phyloP scores from a whole-genome alignment of 2,888 invertebrate species.

The Corbicula japonica region DNA sequence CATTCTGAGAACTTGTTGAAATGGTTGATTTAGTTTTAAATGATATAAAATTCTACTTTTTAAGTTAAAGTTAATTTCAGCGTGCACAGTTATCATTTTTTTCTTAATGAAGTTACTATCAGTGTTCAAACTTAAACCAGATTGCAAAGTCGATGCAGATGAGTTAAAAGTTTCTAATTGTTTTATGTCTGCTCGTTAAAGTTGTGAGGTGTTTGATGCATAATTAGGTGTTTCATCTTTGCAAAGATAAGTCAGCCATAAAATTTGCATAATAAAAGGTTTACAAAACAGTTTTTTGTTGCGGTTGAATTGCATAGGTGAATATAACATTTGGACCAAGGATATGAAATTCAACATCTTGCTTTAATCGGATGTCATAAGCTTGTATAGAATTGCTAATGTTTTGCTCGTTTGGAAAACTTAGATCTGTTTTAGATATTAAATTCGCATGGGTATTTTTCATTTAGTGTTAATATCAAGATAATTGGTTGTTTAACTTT shows the following conservation, averaged over 20 bases:
- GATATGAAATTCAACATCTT: not conserved
- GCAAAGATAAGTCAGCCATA: conserved; percentile 7
- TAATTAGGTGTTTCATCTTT: conserved; percentile 15
- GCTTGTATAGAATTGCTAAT: conserved; percentile 1
- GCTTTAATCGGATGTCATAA: not conserved
- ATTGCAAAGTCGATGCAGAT: too few relatives aligned
- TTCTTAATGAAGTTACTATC: too few relatives aligned
- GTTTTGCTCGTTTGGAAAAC: conserved; percentile 4
- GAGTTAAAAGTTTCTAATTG: conserved; percentile 8
- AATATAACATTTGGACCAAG: not conserved
- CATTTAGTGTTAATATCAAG: too few relatives aligned
- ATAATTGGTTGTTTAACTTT: too few relatives aligned
- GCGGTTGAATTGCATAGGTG: conserved; percentile 4
- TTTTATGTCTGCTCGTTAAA: conserved; percentile 2
- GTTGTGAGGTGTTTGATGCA: conserved; percentile 13
- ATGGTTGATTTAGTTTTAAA: too few relatives aligned
- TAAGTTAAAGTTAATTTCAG: too few relatives aligned
- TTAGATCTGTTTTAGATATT: conserved; percentile 4
- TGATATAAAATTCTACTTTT: too few relatives aligned
- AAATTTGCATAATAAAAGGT: conserved; percentile 17
- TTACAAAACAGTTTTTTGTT: conserved; percentile 5
- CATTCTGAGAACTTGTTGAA: too few relatives aligned
- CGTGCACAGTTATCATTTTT: too few relatives aligned
- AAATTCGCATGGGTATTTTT: too few relatives aligned
- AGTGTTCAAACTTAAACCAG: too few relatives aligned